Evolutionary conservation across 2,888 invertebrate genomes (phyloP), one percentile per base, ranked within the genome.

Genomic region (Xanthorhoe spadicearia): DNA sequence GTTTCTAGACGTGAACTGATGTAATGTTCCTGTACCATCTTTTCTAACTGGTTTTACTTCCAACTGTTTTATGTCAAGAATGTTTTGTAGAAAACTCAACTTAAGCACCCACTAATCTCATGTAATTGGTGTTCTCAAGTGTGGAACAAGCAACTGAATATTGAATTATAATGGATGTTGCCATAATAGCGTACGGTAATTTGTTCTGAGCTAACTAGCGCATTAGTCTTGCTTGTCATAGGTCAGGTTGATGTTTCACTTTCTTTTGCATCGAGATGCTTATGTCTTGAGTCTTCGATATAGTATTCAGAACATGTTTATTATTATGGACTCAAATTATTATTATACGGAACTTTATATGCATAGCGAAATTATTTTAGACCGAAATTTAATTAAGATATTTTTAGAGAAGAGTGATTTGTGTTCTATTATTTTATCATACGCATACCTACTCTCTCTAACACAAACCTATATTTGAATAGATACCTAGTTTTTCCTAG

Each of bases 1-100:
- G 80, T 85, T 83, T 84, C 81, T 79, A 81, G 74, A 73, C 77
- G 58, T 61, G 70, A 62, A 71, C 54, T 48, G 17, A 28, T 52
- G 49, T 51, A 54, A 51, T 62, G 61, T 74, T 74, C 71, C 71
- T 73, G 71, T 61, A 64, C 59, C 58, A 49, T 64, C 70, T 75
- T 72, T n/a, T 75, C 72, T 72, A 69, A 71, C 60, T 61, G 69
- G 76, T 73, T 58, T 17, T 59, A 17, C 32, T 32, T 32, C 28
- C 28, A 15, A 17, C 48, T 48, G 28, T 32, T 17, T 32, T 10
- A 13, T 51, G 38, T 51, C 23, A 51, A 51, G 43, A 52, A 52
- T 51, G 38, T 63, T 32, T 23, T 61, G 19, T 48, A 56, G 50
- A 56, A 51, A 51, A 51, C 58, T 3, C 7, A 48, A 13, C 32